Evolutionary conservation across 1,140 invertebrate species (phyloP), one percentile per base, ranked within the genome.

Genomic region (Plectrocnemia conspersa): DNA sequence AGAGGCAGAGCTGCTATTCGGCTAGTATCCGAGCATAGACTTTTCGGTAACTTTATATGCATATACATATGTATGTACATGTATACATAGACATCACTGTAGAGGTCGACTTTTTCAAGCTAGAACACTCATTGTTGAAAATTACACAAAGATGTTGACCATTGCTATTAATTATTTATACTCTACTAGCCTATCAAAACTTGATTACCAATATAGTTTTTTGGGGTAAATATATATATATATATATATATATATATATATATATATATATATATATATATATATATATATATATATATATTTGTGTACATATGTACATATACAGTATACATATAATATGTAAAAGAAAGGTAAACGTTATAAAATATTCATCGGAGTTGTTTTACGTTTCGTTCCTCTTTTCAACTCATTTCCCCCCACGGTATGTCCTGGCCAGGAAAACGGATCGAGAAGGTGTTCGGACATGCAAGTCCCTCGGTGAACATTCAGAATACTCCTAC

Each of bases 331-430:
- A n/a, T n/a, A n/a, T n/a, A n/a, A n/a, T n/a, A n/a, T n/a, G n/a
- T n/a, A n/a, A n/a, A n/a, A n/a, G n/a, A n/a, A n/a, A 38, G 25
- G 47, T 29, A 25, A 48, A 25, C 25, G 47, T 13, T 19, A 50
- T 50, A 38, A 50, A 50, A 13, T 38, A 50, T 50, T 50, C 47
- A 50, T 22, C 22, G 33, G 33, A 35, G 33, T 38, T 54, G 29
- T 23, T 45, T 27, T 46, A 35, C 33, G 32, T 45, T 46, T 21
- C 23, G 24, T 41, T 11, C 11, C 19, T n/a, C 46, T n/a, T 21
- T 41, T 22, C 24, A 15, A 16, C 38, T 38, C 24, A 41, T 45
- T 54, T 24, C 11, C 23, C 41, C 15, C 40, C 10, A 21, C 27
- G 24, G 40, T 25, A n/a, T n/a, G n/a, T n/a, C n/a, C n/a, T n/a